Evolutionary conservation across 1,140 invertebrate genomes (phyloP), one percentile per base, ranked within the genome.

Genomic region (Nephila pilipes): DNA sequence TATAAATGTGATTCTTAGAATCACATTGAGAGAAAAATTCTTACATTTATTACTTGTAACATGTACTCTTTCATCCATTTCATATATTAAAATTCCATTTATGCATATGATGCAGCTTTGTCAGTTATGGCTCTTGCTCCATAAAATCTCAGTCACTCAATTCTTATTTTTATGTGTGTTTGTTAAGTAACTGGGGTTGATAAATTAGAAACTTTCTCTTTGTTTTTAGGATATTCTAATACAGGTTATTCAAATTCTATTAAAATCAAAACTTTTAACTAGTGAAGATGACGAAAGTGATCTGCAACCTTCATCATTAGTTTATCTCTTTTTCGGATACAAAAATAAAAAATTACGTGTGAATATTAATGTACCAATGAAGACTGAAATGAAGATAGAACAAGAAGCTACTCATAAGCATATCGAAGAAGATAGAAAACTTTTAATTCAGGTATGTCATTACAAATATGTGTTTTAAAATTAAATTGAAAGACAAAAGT

Each of bases 301-400:
- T 88, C 69, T 95, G 20, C 60, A 90, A 29, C 87, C 81, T 55
- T 80, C 89, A 57, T 93, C 94, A 12, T 22, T 94, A 22, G 58
- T 95, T 20, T 93, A 83, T 57, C 36, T 95, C 8, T 95, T 80
- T 65, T 92, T 93, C 85, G 93, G 85, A 18, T 95, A 95, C 55
- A 95, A 95, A 95, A 98, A 98, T 95, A 99, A 99, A 97, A 99
- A 99, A 95, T 96, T 99, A 58, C 97, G 99, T 92, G 99, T 99
- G 0, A 99, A 99, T 95, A 99, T 99, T 94, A 99, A 99, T 95
- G 98, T 99, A 95, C 99, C 99, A 63, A 97, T 99, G 97, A 99
- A 99, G 96, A 98, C 98, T 55, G 99, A 99, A 96, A 96, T 98
- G 94, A 99, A 99, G 96, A 97, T 99, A 94, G 99, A 99, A 96